Conservation (phyloP, 2,888 invertebrate genomes). For the Dermolepida albohirtum region DNA sequence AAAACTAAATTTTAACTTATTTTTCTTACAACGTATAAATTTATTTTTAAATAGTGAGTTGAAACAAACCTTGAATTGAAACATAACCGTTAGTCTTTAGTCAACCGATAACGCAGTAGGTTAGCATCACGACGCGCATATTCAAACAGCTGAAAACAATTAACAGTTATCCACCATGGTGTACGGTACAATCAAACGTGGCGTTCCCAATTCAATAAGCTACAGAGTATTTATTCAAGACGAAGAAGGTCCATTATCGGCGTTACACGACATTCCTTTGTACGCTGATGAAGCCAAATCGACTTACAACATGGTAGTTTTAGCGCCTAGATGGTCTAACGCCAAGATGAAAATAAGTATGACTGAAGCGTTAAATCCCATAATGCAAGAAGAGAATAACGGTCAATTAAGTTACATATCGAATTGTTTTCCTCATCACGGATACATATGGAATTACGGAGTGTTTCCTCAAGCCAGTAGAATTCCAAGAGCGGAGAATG, state of each 20-base stretch:
- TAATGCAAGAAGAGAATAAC: constrained; percentile 98
- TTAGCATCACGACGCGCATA: no score
- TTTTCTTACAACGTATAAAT: no score
- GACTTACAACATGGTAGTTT: constrained; percentile 96
- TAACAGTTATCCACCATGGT: constrained; percentile 54
- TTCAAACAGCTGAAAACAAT: no score
- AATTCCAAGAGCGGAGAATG: constrained; percentile 91
- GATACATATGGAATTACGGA: constrained; percentile 99
- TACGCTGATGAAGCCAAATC: constrained; percentile 80
- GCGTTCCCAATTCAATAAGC: constrained; percentile 82
- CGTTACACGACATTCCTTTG: constrained; percentile 98
- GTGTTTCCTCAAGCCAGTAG: constrained; percentile 99
- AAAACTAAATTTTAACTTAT: no score
- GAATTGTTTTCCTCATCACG: constrained; percentile 98
- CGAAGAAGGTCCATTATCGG: constrained; percentile 86
- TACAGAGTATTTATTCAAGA: constrained; percentile 90
- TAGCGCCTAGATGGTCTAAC: constrained; percentile 99
- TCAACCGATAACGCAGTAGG: no score
- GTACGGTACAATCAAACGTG: constrained; percentile 74
- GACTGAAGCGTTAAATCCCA: constrained; percentile 92
- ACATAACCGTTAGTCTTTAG: no score
- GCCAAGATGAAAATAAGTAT: constrained; percentile 97
- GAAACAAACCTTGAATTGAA: no score
- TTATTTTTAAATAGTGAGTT: no score
- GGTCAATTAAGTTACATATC: constrained; percentile 94